Evolutionary conservation across 2,797 vertebrate species (phyloP), one percentile per base, ranked within the genome.

Genomic region (Smutsia temminckii): DNA sequence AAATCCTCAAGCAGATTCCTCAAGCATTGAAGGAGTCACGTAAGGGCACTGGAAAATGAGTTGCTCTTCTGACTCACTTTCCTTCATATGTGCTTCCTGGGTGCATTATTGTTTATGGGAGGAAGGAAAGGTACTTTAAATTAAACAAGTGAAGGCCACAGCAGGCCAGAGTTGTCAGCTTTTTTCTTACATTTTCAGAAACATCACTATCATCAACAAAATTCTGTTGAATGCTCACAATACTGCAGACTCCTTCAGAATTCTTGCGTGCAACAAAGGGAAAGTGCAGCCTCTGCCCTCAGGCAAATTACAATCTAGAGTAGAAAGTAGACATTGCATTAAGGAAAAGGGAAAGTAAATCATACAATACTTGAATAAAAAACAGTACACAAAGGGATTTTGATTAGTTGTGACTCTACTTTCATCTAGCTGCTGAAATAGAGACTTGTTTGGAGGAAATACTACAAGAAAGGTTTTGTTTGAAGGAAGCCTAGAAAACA

Each of bases 281-380:
- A 84, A 75, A 80, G 42, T 6, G 21, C 57, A 94, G 94, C 91
- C 93, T 95, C 94, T 96, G 91, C 91, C 97, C 95, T 96, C 94
- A 94, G 95, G 95, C 89, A 96, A 97, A 97, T 96, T 97, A 95
- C 89, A 84, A 75, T 94, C 88, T 91, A 96, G 88, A 94, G 32
- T 37, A 91, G 85, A 96, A 93, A 95, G 92, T 12, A 75, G 84
- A 40, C 32, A 1, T 5, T 27, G 25, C 63, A 46, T 90, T 64
- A 86, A 89, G 92, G 59, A 61, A 89, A 74, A 77, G n/a, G 59
- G 72, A 61, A 72, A 68, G 64, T 3, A 74, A 93, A 55, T 25
- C 59, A 18, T 42, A 53, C 8, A 63, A 64, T 37, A 18, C 13
- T 7, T 25, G 69, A 78, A 74, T 37, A 34, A 69, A 46, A 83